These are phyloP conservation scores for Meloidogyne chitwoodi DNA, from an alignment of 1,140 invertebrate genomes.

Conservation along the genomic window DNA sequence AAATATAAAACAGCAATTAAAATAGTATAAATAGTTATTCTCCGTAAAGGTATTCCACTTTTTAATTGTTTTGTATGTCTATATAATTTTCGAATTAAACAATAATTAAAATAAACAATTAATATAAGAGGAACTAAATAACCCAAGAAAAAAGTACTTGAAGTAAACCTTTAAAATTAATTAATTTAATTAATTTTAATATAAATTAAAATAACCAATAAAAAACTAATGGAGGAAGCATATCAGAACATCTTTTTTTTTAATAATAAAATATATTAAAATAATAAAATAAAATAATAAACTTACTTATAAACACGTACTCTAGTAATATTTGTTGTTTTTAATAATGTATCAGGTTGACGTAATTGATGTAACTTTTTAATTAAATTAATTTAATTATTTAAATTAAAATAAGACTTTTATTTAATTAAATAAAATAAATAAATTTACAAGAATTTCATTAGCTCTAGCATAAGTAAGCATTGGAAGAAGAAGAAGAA, in stretches of 20 bases:
- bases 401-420: too few relatives aligned
- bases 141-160: slow-evolving; percentile 47
- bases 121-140: slow-evolving; percentile 49
- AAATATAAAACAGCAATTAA: slow-evolving; percentile 57
- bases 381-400: not conserved
- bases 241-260: slow-evolving; percentile 49
- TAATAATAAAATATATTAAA: slow-evolving; percentile 3
- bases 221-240: slow-evolving; percentile 53
- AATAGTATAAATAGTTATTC: slow-evolving; percentile 52
- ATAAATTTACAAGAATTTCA: slow-evolving; percentile 40
- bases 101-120: slow-evolving; percentile 53
- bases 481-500: slow-evolving; percentile 56
- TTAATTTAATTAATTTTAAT: slow-evolving; percentile 8
- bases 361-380: slow-evolving; percentile 43
- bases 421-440: not conserved
- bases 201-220: slow-evolving; percentile 51
- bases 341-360: slow-evolving; percentile 25
- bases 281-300: not conserved
- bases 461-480: slow-evolving; percentile 53
- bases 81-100: slow-evolving; percentile 51
- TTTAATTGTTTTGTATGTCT: slow-evolving; percentile 48
- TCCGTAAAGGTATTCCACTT: slow-evolving; percentile 49
- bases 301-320: slow-evolving; percentile 57
- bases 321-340: slow-evolving; percentile 46
- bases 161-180: slow-evolving; percentile 14